Conservation (phyloP, 1,140 invertebrate species). For the Bombus ignitus region DNA sequence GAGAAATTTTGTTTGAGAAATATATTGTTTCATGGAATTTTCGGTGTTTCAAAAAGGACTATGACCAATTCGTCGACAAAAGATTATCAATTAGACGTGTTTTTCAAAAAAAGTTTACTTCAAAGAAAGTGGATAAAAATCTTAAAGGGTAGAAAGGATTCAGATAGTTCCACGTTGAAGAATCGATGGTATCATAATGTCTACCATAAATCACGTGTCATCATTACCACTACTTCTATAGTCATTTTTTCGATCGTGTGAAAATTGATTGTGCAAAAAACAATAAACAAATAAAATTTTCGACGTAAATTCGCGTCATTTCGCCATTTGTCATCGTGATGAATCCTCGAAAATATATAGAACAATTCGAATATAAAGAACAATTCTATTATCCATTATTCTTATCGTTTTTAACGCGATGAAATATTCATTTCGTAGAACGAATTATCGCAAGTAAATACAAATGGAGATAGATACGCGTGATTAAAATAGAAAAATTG, state of each 20-base stretch:
- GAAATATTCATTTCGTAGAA: neutral
- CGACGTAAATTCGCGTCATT: neutral
- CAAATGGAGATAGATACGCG: too few relatives aligned
- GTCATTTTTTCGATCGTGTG: neutral
- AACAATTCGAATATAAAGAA: neutral
- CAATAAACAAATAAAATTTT: neutral
- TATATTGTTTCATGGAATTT: too few relatives aligned
- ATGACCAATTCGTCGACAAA: too few relatives aligned
- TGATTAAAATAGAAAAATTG: neutral
- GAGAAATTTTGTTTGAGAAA: too few relatives aligned
- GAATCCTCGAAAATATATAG: neutral
- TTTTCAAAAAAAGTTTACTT: too few relatives aligned
- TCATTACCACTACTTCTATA: neutral
- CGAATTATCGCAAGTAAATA: neutral
- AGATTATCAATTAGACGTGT: neutral
- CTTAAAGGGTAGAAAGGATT: neutral
- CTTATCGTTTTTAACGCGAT: too few relatives aligned
- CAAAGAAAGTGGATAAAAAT: neutral
- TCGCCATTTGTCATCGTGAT: neutral
- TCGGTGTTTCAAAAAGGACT: neutral
- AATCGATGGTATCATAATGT: neutral
- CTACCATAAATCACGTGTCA: conserved; percentile 9
- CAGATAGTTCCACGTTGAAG: neutral
- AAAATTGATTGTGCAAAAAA: neutral
- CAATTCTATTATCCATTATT: neutral